Evolutionary conservation across 2,888 invertebrate genomes (phyloP).

Genomic region (Oligia latruncula): DNA sequence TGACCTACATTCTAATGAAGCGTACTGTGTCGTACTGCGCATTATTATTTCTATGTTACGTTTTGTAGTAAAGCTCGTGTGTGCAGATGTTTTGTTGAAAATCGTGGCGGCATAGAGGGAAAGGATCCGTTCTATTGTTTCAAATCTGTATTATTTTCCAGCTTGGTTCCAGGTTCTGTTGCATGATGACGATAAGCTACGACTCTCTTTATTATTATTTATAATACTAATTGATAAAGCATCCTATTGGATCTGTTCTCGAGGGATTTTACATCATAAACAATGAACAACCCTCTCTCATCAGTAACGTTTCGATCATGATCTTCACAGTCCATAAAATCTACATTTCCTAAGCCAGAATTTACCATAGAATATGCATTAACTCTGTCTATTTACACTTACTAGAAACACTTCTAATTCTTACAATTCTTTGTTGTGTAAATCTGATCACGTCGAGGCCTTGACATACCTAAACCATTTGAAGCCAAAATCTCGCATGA

Average conservation of each 20-base stretch:
- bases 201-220: neutral
- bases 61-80: constrained; percentile 26
- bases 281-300: neutral
- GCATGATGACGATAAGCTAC: neutral
- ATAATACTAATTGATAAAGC: neutral
- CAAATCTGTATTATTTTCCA: constrained; percentile 7
- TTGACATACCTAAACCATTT: constrained; percentile 76
- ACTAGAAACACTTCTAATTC: constrained; percentile 31
- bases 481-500: constrained; percentile 66
- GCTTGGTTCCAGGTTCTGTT: neutral
- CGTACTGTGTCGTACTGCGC: constrained; percentile 57
- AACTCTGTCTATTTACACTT: constrained; percentile 8
- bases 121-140: constrained; percentile 14
- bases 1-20: constrained; percentile 66
- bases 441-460: constrained; percentile 72
- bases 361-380: neutral
- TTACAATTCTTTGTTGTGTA: constrained; percentile 67
- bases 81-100: constrained; percentile 28
- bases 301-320: neutral
- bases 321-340: constrained; percentile 12
- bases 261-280: neutral
- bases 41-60: constrained; percentile 53
- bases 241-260: neutral
- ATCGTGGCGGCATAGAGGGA: neutral
- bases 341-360: neutral